Evolutionary conservation across 2,888 invertebrate species (phyloP).

Genomic region (Sesamia inferens): DNA sequence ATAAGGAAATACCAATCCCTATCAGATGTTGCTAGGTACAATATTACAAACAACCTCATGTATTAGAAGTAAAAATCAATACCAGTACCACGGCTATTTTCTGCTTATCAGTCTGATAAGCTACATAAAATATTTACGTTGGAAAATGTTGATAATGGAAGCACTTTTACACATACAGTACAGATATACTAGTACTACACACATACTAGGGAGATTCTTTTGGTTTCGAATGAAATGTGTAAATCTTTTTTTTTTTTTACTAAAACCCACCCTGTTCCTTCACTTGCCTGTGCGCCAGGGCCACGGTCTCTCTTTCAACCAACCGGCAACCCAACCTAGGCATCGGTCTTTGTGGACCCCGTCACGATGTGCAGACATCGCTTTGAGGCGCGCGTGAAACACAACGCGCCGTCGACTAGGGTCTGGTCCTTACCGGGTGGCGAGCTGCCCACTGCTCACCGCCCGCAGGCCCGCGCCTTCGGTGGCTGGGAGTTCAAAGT

Average conservation of each 20-base stretch:
- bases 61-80: conserved; percentile 60
- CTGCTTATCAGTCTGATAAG: conserved; percentile 56
- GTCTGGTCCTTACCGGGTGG: no score
- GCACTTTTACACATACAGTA: not conserved
- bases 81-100: conserved; percentile 46
- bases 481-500: no score
- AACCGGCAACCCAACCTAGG: no score
- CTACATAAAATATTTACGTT: conserved; percentile 28
- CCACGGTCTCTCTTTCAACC: no score
- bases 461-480: no score
- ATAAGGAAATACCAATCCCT: not conserved
- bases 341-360: no score
- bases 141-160: conserved; percentile 29
- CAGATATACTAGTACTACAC: not conserved
- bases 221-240: not conserved
- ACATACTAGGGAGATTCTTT: not conserved
- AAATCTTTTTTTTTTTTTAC: not conserved
- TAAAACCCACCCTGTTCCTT: no score
- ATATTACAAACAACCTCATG: conserved; percentile 32
- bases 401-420: no score
- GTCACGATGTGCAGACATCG: no score
- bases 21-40: conserved; percentile 7
- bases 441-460: no score
- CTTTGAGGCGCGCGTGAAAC: no score
- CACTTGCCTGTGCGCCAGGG: no score